phyloP scores from a whole-genome alignment of 2,888 invertebrate genomes.

The Sicus ferrugineus region DNA sequence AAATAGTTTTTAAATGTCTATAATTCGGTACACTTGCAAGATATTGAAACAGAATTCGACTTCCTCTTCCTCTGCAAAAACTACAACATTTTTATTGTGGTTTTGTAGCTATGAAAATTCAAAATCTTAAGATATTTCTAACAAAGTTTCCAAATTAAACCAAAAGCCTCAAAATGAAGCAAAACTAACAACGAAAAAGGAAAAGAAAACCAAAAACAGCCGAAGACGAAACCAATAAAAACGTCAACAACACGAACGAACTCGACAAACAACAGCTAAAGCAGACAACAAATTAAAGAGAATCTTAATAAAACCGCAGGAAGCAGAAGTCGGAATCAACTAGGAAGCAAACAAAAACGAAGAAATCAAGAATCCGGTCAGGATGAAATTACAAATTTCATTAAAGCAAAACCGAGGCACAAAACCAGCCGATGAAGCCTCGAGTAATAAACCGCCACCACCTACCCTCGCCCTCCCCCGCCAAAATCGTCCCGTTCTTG shows the following conservation, averaged over 20 bases:
- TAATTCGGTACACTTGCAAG: too few relatives aligned
- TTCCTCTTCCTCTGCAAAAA: too few relatives aligned
- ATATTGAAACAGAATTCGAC: too few relatives aligned
- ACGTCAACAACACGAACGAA: not conserved
- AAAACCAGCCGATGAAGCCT: not conserved
- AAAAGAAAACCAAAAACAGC: not conserved
- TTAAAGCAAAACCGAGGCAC: conserved; percentile 14
- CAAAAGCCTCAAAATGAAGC: not conserved
- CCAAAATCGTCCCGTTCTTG: too few relatives aligned
- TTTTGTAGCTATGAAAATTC: too few relatives aligned
- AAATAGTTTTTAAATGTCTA: too few relatives aligned
- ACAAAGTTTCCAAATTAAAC: not conserved
- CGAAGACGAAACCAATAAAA: not conserved
- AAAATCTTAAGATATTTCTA: too few relatives aligned
- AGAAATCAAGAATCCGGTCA: conserved; percentile 11
- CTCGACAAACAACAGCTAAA: too few relatives aligned
- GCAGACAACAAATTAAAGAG: conserved; percentile 18
- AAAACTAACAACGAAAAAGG: not conserved
- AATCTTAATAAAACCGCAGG: conserved; percentile 24
- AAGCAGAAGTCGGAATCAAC: not conserved
- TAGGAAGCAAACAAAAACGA: not conserved
- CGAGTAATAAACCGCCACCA: conserved; percentile 22
- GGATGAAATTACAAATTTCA: conserved; percentile 32
- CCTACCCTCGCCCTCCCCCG: too few relatives aligned
- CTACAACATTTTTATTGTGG: too few relatives aligned